Conservation (phyloP, 2,113 vertebrate genomes). For the Gopherus flavomarginatus region DNA sequence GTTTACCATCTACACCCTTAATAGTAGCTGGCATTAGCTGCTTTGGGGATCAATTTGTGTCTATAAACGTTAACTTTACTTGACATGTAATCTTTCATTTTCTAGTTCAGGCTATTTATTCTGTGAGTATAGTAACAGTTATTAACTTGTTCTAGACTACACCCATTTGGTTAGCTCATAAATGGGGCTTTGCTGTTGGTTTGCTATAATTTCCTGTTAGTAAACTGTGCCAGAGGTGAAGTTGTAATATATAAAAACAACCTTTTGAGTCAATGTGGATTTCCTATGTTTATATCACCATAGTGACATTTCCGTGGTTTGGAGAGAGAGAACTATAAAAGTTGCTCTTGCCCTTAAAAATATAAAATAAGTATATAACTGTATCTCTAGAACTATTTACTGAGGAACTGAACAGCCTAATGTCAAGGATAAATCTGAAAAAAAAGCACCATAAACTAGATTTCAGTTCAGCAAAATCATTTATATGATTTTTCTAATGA, state of each 20-base stretch:
- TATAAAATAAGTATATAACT: not conserved
- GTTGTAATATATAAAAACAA: not conserved
- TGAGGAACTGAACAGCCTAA: not conserved
- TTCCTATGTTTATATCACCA: constrained; percentile 39
- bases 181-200: not conserved
- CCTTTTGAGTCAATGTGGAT: not conserved
- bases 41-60: not conserved
- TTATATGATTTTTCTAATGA: not conserved
- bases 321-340: not conserved
- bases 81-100: not conserved
- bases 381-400: not conserved
- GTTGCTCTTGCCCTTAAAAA: not conserved
- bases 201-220: not conserved
- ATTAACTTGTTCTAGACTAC: not conserved
- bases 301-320: constrained; percentile 38
- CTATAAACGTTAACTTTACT: not conserved
- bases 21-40: not conserved
- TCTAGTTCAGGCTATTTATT: not conserved
- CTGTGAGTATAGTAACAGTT: not conserved
- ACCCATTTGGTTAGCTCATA: not conserved
- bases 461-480: not conserved
- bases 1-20: not conserved
- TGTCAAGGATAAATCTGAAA: not conserved
- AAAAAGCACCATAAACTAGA: not conserved
- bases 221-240: not conserved